Conservation (phyloP, 1,140 invertebrate genomes). For the Andrena cerasifolii region DNA sequence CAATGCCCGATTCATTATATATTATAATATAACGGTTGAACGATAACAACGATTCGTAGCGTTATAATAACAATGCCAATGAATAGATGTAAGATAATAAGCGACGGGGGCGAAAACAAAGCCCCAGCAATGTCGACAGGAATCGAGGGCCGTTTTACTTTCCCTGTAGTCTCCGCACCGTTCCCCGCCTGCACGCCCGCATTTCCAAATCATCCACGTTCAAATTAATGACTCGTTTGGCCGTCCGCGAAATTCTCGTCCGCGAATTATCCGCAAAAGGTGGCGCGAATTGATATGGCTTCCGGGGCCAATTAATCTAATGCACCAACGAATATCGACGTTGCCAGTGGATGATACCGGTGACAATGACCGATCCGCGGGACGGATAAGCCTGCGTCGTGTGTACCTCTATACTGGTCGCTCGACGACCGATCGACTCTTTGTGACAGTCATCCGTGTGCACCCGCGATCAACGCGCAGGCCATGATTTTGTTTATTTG, state of each 20-base stretch:
- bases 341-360: slow-evolving; percentile 7
- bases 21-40: neutral
- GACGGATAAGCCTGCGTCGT: slow-evolving; percentile 10
- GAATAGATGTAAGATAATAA: slow-evolving; percentile 19
- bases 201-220: neutral
- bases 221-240: slow-evolving; percentile 11
- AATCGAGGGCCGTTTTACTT: neutral
- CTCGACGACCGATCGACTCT: slow-evolving; percentile 31
- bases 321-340: slow-evolving; percentile 47
- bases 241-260: slow-evolving; percentile 31
- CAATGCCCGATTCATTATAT: slow-evolving; percentile 22
- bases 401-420: slow-evolving; percentile 22
- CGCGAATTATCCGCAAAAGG: slow-evolving; percentile 49
- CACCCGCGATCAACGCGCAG: slow-evolving; percentile 32
- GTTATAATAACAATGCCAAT: neutral
- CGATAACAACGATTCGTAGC: slow-evolving; percentile 1
- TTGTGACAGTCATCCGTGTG: slow-evolving; percentile 44
- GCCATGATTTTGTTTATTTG: neutral
- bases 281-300: slow-evolving; percentile 44
- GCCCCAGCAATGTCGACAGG: neutral
- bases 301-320: slow-evolving; percentile 52
- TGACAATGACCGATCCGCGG: slow-evolving; percentile 33
- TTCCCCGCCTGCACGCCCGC: neutral
- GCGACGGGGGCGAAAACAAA: neutral
- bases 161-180: neutral